Conservation (phyloP, 2,113 vertebrate species). For the Colistium nudipinnis region DNA sequence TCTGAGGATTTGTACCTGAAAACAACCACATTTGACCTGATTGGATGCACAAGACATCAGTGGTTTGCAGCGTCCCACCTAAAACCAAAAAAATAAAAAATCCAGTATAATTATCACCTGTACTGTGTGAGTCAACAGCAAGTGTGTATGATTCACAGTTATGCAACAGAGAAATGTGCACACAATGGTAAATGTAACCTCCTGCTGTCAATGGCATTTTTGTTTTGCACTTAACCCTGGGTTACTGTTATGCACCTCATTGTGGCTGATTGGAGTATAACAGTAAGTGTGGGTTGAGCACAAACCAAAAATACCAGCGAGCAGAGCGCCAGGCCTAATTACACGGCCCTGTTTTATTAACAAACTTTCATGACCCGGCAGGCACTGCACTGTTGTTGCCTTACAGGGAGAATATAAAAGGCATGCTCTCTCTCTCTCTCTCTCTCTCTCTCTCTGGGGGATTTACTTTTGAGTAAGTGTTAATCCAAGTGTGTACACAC, state of each 20-base stretch:
- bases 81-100: background rate
- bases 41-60: background rate
- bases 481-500: background rate
- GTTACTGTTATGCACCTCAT: background rate
- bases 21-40: background rate
- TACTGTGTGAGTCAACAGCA: slow-evolving; percentile 3
- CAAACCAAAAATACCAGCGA: slow-evolving; percentile 23
- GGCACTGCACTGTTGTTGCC: background rate
- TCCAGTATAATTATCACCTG: background rate
- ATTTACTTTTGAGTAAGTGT: background rate
- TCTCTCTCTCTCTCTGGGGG: background rate
- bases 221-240: background rate
- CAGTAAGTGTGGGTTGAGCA: slow-evolving; percentile 4
- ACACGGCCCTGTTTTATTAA: slow-evolving; percentile 33
- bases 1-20: background rate
- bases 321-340: slow-evolving; percentile 29
- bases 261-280: slow-evolving; percentile 2
- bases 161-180: slow-evolving; percentile 37
- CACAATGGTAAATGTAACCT: slow-evolving; percentile 33
- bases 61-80: background rate
- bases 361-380: slow-evolving; percentile 16
- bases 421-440: background rate
- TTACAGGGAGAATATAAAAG: slow-evolving; percentile 2
- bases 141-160: slow-evolving; percentile 26
- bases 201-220: background rate